Conservation (phyloP, 1,140 invertebrate species). For the Atta cephalotes region DNA sequence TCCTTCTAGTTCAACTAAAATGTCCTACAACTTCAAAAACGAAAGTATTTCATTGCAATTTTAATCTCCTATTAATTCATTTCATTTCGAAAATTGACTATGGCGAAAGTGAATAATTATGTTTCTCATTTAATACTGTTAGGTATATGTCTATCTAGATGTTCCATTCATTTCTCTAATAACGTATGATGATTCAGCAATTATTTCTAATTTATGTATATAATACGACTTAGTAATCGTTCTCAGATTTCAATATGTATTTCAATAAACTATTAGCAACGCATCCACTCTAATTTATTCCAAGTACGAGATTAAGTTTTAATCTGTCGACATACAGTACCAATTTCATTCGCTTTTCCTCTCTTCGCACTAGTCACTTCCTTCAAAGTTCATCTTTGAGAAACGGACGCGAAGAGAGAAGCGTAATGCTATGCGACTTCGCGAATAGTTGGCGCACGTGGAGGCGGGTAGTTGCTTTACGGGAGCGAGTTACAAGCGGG, state of each 20-base stretch:
- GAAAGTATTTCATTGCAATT: constrained; percentile 8
- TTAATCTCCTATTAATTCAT: constrained; percentile 25
- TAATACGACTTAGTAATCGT: not conserved
- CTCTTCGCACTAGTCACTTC: constrained; percentile 23
- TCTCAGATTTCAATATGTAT: not conserved
- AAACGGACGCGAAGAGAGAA: constrained; percentile 60
- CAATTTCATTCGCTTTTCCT: constrained; percentile 33
- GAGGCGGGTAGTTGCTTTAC: constrained; percentile 69
- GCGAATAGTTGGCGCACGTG: constrained; percentile 41
- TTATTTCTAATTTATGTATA: constrained; percentile 1
- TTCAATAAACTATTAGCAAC: not conserved
- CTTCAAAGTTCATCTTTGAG: constrained; percentile 57
- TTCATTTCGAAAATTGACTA: not conserved
- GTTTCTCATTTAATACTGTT: not conserved
- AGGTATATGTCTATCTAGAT: not conserved
- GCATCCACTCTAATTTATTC: constrained; percentile 24
- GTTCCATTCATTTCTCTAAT: not conserved
- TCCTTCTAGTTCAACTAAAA: not conserved
- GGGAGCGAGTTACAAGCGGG: constrained; percentile 73
- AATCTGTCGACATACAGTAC: not conserved
- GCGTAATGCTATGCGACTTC: constrained; percentile 22
- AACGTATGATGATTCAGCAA: not conserved
- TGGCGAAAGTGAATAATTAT: constrained; percentile 20
- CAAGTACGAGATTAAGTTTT: constrained; percentile 31
- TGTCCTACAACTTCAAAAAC: not conserved